Conservation (phyloP, 2,888 invertebrate species). For the Lordiphosa andalusiaca region DNA sequence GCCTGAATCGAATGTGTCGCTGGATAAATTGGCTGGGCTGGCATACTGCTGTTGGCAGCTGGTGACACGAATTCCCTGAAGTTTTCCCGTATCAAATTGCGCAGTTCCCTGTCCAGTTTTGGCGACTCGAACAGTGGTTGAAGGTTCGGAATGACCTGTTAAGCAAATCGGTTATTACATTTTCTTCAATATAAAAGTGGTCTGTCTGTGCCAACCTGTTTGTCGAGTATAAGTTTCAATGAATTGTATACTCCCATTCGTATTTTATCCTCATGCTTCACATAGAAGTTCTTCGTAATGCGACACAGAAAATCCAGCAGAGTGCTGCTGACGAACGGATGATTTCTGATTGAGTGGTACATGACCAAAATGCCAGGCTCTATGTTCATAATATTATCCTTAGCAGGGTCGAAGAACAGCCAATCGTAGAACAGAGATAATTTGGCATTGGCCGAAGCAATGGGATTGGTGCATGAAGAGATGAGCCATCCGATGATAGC, state of each 20-base stretch:
- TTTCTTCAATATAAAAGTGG: background rate
- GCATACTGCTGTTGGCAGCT: constrained; percentile 33
- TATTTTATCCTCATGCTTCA: constrained; percentile 80
- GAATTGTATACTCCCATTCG: constrained; percentile 81
- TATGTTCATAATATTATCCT: constrained; percentile 87
- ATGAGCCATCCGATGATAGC: constrained; percentile 87
- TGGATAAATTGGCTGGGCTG: constrained; percentile 60
- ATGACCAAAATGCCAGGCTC: constrained; percentile 87
- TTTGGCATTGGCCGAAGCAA: constrained; percentile 85
- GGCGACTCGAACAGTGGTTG: constrained; percentile 83
- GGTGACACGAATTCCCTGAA: constrained; percentile 89
- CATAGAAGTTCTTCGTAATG: constrained; percentile 81
- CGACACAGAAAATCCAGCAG: constrained; percentile 86
- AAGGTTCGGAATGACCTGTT: constrained; percentile 83
- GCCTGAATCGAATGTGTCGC: constrained; percentile 60
- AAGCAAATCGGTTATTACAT: constrained; percentile 10
- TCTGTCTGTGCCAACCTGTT: constrained; percentile 84
- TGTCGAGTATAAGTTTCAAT: constrained; percentile 81
- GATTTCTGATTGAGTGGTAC: constrained; percentile 85
- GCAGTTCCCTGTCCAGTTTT: constrained; percentile 84
- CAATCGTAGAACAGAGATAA: constrained; percentile 86
- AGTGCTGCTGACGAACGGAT: constrained; percentile 85
- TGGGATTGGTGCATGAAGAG: constrained; percentile 85
- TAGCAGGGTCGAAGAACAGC: constrained; percentile 85
- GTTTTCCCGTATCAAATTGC: constrained; percentile 91